These are phyloP conservation scores for Urosaurus nigricauda DNA, from an alignment of 2,797 vertebrate genomes.

Conservation along the genomic window DNA sequence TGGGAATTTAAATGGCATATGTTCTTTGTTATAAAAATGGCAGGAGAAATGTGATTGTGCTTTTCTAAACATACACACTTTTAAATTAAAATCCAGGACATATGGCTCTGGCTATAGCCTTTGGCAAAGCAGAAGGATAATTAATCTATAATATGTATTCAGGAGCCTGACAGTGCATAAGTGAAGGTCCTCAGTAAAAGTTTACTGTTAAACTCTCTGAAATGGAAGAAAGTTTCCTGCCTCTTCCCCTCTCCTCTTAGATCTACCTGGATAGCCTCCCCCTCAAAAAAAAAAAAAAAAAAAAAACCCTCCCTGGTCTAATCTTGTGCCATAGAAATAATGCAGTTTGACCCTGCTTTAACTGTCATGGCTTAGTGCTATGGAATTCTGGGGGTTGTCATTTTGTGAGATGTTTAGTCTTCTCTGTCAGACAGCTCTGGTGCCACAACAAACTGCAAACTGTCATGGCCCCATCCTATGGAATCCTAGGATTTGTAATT, in stretches of 20 bases:
- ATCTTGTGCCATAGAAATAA: too few species aligned
- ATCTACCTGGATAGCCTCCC: background rate
- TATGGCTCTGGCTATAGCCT: background rate
- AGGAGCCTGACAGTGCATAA: conserved; percentile 3
- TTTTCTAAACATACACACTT: background rate
- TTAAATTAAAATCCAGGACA: background rate
- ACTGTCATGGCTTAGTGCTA: too few species aligned
- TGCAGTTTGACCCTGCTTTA: too few species aligned
- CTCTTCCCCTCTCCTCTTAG: background rate
- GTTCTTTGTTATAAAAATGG: conserved; percentile 41
- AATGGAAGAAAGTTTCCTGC: background rate
- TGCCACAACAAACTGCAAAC: too few species aligned
- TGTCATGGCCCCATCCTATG: too few species aligned
- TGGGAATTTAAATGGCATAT: background rate
- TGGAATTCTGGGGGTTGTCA: too few species aligned
- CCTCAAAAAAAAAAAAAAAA: too few species aligned
- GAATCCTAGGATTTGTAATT: too few species aligned
- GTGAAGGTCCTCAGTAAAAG: background rate
- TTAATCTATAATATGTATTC: conserved; percentile 18
- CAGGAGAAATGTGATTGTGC: conserved; percentile 17
- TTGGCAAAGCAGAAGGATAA: conserved; percentile 16
- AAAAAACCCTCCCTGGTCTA: background rate
- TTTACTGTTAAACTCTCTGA: background rate
- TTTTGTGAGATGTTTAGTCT: too few species aligned
- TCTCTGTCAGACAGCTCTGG: too few species aligned